phyloP scores from a whole-genome alignment of 2,113 vertebrate species.

The Corythoichthys haematopterus region DNA sequence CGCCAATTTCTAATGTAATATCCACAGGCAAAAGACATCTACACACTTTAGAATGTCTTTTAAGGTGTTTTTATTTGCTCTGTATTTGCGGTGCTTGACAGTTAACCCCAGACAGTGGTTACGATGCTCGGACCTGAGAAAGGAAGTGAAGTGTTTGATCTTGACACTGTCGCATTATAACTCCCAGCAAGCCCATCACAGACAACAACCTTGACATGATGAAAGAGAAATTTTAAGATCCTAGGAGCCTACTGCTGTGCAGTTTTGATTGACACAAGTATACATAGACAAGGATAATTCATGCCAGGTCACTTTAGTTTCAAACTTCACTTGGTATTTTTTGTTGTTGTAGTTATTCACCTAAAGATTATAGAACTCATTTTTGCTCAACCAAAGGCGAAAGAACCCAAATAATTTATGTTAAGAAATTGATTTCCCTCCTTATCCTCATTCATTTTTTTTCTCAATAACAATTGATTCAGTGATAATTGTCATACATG shows the following conservation, averaged over 20 bases:
- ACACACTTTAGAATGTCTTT: neutral
- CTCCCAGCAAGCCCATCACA: constrained; percentile 17
- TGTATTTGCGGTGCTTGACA: neutral
- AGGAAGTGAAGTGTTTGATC: constrained; percentile 22
- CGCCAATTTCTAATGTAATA: constrained; percentile 19
- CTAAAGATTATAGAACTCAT: no score
- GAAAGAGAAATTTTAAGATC: constrained; percentile 15
- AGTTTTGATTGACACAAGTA: neutral
- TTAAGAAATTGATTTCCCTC: neutral
- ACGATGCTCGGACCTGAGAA: neutral
- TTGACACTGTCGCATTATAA: constrained; percentile 17
- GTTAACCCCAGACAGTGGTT: constrained; percentile 7
- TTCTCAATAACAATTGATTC: neutral
- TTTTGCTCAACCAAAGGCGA: neutral
- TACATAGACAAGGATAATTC: neutral
- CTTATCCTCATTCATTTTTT: neutral
- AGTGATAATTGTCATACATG: no score
- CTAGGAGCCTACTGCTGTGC: constrained; percentile 15
- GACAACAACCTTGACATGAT: constrained; percentile 26
- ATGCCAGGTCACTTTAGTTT: neutral
- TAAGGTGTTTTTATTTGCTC: constrained; percentile 6
- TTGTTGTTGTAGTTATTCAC: neutral
- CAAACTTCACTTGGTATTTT: neutral
- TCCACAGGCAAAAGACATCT: no score
- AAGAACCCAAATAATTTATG: neutral